Evolutionary conservation across 2,797 vertebrate species (phyloP).

Genomic region (Eremophila alpestris): DNA sequence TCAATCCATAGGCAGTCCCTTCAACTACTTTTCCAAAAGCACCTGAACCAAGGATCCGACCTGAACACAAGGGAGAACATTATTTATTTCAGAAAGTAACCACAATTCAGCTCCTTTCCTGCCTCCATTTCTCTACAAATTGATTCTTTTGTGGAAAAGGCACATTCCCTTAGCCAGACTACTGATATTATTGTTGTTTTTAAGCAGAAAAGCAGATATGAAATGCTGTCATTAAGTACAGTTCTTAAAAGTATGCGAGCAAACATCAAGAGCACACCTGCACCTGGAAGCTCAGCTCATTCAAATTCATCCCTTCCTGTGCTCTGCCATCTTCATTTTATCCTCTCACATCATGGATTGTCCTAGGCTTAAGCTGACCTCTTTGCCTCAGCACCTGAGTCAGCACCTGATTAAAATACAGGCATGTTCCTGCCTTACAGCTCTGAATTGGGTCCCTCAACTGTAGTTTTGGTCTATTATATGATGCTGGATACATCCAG

Average conservation of each 20-base stretch:
- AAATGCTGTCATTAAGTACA: slow-evolving; percentile 14
- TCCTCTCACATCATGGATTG: background rate
- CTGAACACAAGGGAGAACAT: slow-evolving; percentile 67
- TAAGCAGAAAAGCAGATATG: slow-evolving; percentile 6
- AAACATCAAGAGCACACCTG: background rate
- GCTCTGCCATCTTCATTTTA: background rate
- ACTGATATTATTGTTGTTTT: background rate
- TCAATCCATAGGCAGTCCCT: slow-evolving; percentile 94
- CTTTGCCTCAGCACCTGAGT: background rate
- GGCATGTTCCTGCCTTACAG: background rate
- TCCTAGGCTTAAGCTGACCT: background rate
- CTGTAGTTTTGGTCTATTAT: accelerated
- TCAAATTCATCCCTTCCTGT: background rate
- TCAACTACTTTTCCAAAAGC: slow-evolving; percentile 98
- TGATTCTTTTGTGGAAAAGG: background rate
- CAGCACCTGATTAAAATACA: background rate
- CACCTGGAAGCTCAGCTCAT: background rate
- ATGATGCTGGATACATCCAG: background rate
- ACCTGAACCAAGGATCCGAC: slow-evolving; percentile 94
- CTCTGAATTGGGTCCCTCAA: background rate
- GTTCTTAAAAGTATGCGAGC: background rate
- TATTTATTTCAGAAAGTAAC: background rate
- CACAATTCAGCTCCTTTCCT: background rate
- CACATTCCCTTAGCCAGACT: background rate
- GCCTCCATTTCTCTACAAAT: background rate